Evolutionary conservation across 2,888 invertebrate genomes (phyloP).

Genomic region (Thereva unica): DNA sequence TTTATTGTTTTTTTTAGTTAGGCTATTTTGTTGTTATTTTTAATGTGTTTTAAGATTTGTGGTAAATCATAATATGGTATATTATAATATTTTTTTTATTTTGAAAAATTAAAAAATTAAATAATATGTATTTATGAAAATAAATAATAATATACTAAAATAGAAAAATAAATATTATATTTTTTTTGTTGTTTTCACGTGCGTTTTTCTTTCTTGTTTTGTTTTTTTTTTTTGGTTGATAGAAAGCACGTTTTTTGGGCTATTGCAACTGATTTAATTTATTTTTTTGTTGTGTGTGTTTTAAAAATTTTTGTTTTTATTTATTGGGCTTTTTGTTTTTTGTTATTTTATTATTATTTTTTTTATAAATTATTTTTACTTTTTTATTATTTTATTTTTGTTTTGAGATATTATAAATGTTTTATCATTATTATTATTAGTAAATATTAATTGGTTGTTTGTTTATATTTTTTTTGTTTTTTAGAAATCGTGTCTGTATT

Average conservation of each 20-base stretch:
- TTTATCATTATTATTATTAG: slow-evolving; percentile 12
- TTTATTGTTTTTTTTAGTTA: background rate
- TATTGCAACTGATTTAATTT: slow-evolving; percentile 40
- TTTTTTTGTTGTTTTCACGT: background rate
- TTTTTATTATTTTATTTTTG: slow-evolving; percentile 11
- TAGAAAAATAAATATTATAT: background rate
- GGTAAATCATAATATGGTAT: too few relatives aligned
- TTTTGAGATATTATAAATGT: slow-evolving; percentile 9
- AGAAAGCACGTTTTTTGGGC: slow-evolving; percentile 35
- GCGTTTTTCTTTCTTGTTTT: background rate
- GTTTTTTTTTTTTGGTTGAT: too few relatives aligned
- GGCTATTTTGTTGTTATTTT: background rate
- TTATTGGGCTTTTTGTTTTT: slow-evolving; percentile 14
- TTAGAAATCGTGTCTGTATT: too few relatives aligned
- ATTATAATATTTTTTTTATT: background rate
- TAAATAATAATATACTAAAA: background rate
- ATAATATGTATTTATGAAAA: background rate
- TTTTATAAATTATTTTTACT: slow-evolving; percentile 16
- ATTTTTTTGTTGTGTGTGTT: slow-evolving; percentile 4
- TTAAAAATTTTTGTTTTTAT: slow-evolving; percentile 11
- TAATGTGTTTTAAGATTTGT: too few relatives aligned
- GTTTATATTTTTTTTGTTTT: background rate
- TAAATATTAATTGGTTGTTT: too few relatives aligned
- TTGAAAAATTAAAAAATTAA: background rate
- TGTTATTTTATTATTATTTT: slow-evolving; percentile 18